These are phyloP conservation scores for Leptinotarsa texana DNA, from an alignment of 1,140 invertebrate species.

Conservation along the genomic window DNA sequence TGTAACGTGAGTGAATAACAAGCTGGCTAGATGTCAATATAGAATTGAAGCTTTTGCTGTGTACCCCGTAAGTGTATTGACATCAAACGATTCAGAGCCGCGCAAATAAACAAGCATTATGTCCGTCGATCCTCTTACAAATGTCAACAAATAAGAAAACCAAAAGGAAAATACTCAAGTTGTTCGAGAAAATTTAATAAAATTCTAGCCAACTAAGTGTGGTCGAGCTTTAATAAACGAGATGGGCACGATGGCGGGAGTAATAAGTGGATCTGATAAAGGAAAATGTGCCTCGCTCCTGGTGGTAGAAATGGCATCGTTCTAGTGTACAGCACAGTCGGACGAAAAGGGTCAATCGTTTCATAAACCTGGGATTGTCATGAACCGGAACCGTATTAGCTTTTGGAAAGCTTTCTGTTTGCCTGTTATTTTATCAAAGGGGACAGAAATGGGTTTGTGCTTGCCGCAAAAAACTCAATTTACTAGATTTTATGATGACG, in stretches of 20 bases:
- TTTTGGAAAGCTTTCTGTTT: conserved; percentile 40
- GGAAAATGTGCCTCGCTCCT: conserved; percentile 31
- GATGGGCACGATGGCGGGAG: conserved; percentile 28
- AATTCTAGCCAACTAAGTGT: conserved; percentile 16
- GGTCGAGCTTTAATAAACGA: conserved; percentile 27
- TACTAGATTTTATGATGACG: conserved; percentile 2
- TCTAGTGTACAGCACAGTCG: conserved; percentile 19
- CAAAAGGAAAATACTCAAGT: conserved; percentile 15
- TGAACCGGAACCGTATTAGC: conserved; percentile 41
- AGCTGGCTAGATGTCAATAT: no score
- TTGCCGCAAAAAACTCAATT: neutral
- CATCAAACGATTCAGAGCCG: no score
- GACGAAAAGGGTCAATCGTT: conserved; percentile 45
- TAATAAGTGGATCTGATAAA: conserved; percentile 34
- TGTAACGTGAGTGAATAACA: no score
- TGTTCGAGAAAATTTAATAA: conserved; percentile 12
- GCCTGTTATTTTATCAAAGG: conserved; percentile 36
- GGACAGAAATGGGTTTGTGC: conserved; percentile 32
- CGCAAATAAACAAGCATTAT: no score
- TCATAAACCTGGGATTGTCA: conserved; percentile 43
- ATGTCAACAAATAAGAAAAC: neutral
- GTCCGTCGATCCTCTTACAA: no score
- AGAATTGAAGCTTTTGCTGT: no score
- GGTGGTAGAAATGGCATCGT: conserved; percentile 29
- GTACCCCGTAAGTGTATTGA: no score